Percentiles rank a stretch among this genome's conserved stretches.
These are phyloP conservation scores for Papilio protenor DNA, from an alignment of 2,888 invertebrate species.

Conservation along the genomic window DNA sequence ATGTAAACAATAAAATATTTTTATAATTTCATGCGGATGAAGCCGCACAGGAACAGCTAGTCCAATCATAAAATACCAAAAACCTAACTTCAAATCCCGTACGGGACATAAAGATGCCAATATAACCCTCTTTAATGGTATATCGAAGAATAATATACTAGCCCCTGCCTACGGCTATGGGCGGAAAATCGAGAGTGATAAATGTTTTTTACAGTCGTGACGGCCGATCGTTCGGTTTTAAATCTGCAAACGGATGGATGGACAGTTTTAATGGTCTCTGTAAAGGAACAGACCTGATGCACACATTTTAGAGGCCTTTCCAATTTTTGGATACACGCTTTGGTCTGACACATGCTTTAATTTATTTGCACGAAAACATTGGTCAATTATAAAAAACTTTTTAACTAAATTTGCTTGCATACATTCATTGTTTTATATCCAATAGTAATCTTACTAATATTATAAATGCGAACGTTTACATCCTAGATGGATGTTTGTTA, in stretches of 20 bases:
- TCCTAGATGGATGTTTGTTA: too few species aligned
- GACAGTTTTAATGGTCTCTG: slow-evolving; percentile 75
- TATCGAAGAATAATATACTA: slow-evolving; percentile 47
- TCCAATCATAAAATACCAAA: slow-evolving; percentile 15
- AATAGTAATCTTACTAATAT: too few species aligned
- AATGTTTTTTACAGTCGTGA: slow-evolving; percentile 75
- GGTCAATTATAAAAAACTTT: background rate
- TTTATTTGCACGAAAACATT: slow-evolving; percentile 67
- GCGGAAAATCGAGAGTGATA: slow-evolving; percentile 72
- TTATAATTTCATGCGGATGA: too few species aligned
- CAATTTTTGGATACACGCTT: slow-evolving; percentile 67
- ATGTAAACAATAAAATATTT: too few species aligned
- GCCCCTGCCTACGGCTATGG: slow-evolving; percentile 46
- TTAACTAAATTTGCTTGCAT: background rate
- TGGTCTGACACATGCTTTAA: slow-evolving; percentile 62
- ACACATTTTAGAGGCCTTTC: slow-evolving; percentile 69
- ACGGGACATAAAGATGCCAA: slow-evolving; percentile 51
- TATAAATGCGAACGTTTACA: too few species aligned
- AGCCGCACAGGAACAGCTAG: too few species aligned
- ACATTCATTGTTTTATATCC: too few species aligned
- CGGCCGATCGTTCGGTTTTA: slow-evolving; percentile 69
- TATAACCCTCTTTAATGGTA: slow-evolving; percentile 63
- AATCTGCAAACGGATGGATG: slow-evolving; percentile 75
- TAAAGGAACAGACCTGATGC: slow-evolving; percentile 70
- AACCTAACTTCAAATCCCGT: slow-evolving; percentile 49